Percentiles rank a stretch among this genome's conserved stretches.
Conservation (phyloP, 1,140 invertebrate species). For the Drosophila sulfurigaster region DNA sequence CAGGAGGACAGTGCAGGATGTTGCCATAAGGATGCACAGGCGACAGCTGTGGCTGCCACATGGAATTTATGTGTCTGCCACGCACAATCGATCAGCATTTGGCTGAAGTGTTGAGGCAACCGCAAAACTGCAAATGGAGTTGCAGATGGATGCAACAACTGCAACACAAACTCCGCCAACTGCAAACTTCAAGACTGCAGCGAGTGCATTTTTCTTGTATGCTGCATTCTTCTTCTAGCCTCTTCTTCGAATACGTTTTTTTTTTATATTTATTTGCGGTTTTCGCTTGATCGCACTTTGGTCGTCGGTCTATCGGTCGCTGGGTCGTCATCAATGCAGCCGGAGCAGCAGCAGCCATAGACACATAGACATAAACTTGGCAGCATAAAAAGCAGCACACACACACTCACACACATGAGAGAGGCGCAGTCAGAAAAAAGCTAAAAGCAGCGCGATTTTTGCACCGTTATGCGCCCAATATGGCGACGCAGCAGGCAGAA, state of each 20-base stretch:
- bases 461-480: constrained; percentile 83
- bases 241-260: constrained; percentile 25
- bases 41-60: constrained; percentile 2
- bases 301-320: constrained; percentile 73
- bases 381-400: constrained; percentile 47
- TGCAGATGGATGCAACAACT: constrained; percentile 36
- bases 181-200: constrained; percentile 34
- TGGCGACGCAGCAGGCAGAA: constrained; percentile 56
- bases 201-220: constrained; percentile 31
- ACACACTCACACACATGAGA: constrained; percentile 30
- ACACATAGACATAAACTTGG: constrained; percentile 58
- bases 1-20: constrained; percentile 7
- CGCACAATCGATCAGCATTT: constrained; percentile 53
- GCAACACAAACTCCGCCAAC: constrained; percentile 1
- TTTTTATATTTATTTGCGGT: constrained; percentile 62
- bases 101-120: constrained; percentile 44
- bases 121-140: constrained; percentile 48
- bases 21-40: not conserved
- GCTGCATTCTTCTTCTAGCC: constrained; percentile 13
- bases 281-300: constrained; percentile 65
- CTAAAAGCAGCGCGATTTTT: constrained; percentile 80
- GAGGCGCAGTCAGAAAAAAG: constrained; percentile 28
- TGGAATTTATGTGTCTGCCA: constrained; percentile 46
- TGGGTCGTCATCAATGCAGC: constrained; percentile 80
- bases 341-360: constrained; percentile 31